These are phyloP conservation scores for Siphamia tubifer DNA, from an alignment of 2,113 vertebrate genomes.

Conservation along the genomic window DNA sequence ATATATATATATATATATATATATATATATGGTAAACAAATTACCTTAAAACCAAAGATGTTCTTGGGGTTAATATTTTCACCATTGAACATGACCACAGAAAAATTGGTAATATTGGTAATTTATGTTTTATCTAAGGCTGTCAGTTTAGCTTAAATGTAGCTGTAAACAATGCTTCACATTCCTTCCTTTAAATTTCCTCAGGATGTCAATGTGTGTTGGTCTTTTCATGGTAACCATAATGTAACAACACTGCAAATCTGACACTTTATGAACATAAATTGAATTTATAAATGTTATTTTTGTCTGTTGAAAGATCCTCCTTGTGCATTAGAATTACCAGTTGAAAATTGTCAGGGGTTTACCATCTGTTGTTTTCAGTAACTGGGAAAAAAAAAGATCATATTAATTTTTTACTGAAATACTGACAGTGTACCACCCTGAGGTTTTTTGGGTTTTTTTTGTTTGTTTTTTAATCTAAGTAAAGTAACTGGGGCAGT, in stretches of 20 bases:
- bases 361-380: background rate
- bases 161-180: background rate
- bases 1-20: too few relatives aligned
- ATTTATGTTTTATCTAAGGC: too few relatives aligned
- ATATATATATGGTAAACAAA: too few relatives aligned
- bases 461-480: background rate
- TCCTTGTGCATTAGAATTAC: background rate
- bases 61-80: too few relatives aligned
- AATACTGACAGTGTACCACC: background rate
- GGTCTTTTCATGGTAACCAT: too few relatives aligned
- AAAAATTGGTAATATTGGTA: too few relatives aligned
- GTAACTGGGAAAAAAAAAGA: background rate
- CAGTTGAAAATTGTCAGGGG: too few relatives aligned
- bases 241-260: too few relatives aligned
- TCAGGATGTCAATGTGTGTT: background rate
- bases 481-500: background rate
- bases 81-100: too few relatives aligned
- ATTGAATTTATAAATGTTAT: too few relatives aligned
- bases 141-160: background rate
- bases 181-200: background rate
- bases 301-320: background rate
- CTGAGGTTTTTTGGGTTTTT: too few relatives aligned
- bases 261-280: background rate
- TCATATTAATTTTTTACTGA: background rate
- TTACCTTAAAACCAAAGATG: too few relatives aligned